phyloP scores from a whole-genome alignment of 2,113 vertebrate genomes.

The Solea solea region DNA sequence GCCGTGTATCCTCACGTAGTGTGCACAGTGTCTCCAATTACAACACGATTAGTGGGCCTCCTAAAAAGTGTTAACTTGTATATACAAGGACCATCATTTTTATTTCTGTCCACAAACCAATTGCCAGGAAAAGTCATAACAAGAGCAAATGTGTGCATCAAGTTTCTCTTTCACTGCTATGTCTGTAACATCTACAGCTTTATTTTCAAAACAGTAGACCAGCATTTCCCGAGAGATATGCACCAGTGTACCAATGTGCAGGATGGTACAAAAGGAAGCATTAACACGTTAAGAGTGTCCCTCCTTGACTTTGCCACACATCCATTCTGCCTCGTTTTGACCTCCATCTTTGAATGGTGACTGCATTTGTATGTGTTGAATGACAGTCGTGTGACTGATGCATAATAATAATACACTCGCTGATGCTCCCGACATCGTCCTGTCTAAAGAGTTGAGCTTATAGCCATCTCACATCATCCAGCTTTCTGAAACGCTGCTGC shows the following conservation, averaged over 20 bases:
- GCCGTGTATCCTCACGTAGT: slow-evolving; percentile 51
- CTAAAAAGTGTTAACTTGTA: slow-evolving; percentile 40
- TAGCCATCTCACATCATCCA: slow-evolving; percentile 40
- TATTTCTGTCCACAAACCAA: no score
- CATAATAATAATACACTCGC: slow-evolving; percentile 30
- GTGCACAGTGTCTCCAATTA: slow-evolving; percentile 67
- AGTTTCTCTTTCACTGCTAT: no score
- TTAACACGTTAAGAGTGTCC: no score
- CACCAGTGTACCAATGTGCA: no score
- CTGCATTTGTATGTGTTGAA: slow-evolving; percentile 26
- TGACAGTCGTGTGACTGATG: slow-evolving; percentile 46
- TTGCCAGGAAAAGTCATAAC: no score
- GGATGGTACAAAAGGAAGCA: no score
- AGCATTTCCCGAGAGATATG: no score
- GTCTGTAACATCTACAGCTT: no score
- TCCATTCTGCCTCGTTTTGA: not conserved
- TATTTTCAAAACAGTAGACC: no score
- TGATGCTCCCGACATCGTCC: slow-evolving; percentile 39
- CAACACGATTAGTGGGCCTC: slow-evolving; percentile 62
- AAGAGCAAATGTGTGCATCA: no score
- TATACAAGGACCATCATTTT: slow-evolving; percentile 21
- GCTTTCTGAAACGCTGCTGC: slow-evolving; percentile 26
- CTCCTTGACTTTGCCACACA: no score
- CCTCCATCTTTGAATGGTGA: slow-evolving; percentile 3
- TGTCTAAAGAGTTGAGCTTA: slow-evolving; percentile 45